Base-by-base conservation (phyloP, 2,797 vertebrate genomes). In the Nyctibius grandis region DNA sequence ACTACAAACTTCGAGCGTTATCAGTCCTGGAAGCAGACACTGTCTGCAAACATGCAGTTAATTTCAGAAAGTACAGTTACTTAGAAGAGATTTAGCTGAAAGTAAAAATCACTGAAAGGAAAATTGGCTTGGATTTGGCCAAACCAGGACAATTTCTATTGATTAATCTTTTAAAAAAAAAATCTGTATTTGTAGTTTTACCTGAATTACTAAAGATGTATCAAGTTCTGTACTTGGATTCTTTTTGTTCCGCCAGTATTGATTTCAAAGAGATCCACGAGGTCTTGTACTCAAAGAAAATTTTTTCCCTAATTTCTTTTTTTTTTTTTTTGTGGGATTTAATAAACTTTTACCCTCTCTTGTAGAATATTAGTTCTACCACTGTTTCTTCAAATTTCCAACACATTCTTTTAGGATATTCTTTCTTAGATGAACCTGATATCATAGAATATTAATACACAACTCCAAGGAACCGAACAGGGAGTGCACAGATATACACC, bases 241-340 rank as follows among this genome's bases (percentile, higher is more conserved):
- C 15, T 22, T 33, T 23, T 64, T 48, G 12, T 63, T 67, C n/a
- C 5, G 31, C 22, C 51, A n/a, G 12, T 38, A 57, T 6, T 23
- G 36, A 60, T 15, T 73, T 53, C 56, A 48, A 31, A 51, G 19
- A 33, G 33, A 61, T 15, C 28, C 16, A 42, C 11, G 48, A 56
- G 34, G 10, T 60, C 20, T 11, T 57, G 1, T 6, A 50, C 0
- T 2, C 17, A 50, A 53, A 47, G 5, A 26, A 72, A 70, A 78
- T 51, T 6, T 9, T 10, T 21, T 9, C 15, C 14, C 4, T 3
- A 11, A 15, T 83, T 61, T 67, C 0, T n/a, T n/a, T n/a, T n/a
- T n/a, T n/a, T n/a, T 65, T 63, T 21, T 6, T 5, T 3, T 12
- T 4, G 0, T 15, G 18, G 3, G 14, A 68, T 28, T 44, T 31